Conservation (phyloP, 2,113 vertebrate genomes). For the Xiphias gladius region DNA sequence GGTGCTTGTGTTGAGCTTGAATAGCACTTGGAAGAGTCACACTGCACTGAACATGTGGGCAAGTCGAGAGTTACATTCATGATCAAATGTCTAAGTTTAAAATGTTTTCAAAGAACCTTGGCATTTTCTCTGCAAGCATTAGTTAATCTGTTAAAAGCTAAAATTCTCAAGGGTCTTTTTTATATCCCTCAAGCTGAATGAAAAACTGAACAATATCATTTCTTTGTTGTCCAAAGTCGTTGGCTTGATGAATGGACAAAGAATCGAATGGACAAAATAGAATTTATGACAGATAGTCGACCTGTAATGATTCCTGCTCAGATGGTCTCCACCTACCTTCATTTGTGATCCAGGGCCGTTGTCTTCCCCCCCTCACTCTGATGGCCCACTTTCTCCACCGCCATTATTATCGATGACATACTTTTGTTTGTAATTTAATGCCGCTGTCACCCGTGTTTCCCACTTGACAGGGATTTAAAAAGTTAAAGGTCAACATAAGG, state of each 20-base stretch:
- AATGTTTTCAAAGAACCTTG: conserved; percentile 23
- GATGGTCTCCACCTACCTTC: conserved; percentile 7
- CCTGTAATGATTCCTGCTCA: conserved; percentile 33
- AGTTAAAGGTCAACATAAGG: conserved; percentile 31
- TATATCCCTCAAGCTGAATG: background rate
- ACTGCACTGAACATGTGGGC: conserved; percentile 18
- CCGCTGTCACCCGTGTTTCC: background rate
- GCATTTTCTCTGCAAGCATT: background rate
- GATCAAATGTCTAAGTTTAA: background rate
- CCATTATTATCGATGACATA: background rate
- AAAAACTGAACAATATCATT: background rate
- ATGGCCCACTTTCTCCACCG: background rate
- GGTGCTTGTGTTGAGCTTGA: background rate
- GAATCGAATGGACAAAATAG: background rate
- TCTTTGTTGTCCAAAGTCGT: background rate
- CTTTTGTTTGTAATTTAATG: conserved; percentile 12
- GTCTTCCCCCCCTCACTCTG: background rate
- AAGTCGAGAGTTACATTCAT: background rate
- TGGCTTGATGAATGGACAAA: conserved; percentile 18
- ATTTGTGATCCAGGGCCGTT: background rate
- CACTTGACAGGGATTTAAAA: conserved; percentile 23
- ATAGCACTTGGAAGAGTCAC: background rate
- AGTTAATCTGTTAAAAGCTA: conserved; percentile 18
- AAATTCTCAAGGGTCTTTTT: conserved; percentile 4
- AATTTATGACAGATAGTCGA: conserved; percentile 26